phyloP scores from a whole-genome alignment of 1,140 invertebrate species.

The Drosophila oshimai region DNA sequence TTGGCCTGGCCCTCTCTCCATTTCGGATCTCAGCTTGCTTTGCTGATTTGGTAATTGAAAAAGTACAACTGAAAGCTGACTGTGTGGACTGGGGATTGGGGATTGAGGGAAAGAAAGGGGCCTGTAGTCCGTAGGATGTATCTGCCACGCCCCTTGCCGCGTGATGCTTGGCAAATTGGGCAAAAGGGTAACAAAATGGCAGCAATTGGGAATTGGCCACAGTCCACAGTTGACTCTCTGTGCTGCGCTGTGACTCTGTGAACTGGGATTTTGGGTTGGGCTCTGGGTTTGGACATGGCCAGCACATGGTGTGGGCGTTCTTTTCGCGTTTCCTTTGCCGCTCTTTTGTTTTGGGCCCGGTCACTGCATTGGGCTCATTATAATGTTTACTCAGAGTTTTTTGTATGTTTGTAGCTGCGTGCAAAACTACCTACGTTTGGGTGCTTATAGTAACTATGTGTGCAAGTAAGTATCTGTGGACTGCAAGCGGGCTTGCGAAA shows the following conservation, averaged over 20 bases:
- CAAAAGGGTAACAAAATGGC: constrained; percentile 74
- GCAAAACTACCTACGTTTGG: neutral
- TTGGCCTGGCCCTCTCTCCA: constrained; percentile 19
- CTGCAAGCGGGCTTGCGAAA: constrained; percentile 61
- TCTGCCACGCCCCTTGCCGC: constrained; percentile 31
- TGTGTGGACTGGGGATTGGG: too few species aligned
- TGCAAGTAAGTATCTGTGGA: constrained; percentile 5
- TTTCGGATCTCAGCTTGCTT: constrained; percentile 41
- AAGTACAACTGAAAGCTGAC: constrained; percentile 23
- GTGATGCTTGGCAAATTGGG: constrained; percentile 59
- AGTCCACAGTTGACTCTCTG: too few species aligned
- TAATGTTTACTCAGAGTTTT: constrained; percentile 46
- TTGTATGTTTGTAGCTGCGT: neutral
- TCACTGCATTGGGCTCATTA: constrained; percentile 58
- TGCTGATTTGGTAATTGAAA: constrained; percentile 72
- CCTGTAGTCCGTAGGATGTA: constrained; percentile 28
- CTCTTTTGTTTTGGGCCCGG: constrained; percentile 52
- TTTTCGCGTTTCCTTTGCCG: constrained; percentile 14
- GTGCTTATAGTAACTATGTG: neutral
- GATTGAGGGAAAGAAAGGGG: neutral
- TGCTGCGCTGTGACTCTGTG: neutral
- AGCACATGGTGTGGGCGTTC: constrained; percentile 63
- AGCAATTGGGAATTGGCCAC: constrained; percentile 67
- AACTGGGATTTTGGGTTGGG: constrained; percentile 43
- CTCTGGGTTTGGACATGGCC: constrained; percentile 8